Evolutionary conservation across 2,113 vertebrate species (phyloP).

Genomic region (Marcusenius ussheri): DNA sequence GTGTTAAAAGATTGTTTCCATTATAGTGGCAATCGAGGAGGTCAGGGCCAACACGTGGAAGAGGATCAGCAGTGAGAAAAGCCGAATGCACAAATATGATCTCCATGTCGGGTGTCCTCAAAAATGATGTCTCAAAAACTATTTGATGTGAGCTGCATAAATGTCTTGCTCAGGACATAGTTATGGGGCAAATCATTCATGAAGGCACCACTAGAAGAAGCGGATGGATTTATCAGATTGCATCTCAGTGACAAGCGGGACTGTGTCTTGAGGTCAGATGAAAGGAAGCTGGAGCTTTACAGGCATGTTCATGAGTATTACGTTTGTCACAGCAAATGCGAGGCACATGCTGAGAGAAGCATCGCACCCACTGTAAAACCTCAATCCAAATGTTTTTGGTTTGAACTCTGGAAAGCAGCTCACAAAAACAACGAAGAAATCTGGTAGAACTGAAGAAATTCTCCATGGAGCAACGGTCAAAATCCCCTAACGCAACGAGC

Average conservation of each 20-base stretch:
- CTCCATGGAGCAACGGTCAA: background rate
- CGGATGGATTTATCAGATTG: background rate
- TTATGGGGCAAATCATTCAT: background rate
- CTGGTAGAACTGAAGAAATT: background rate
- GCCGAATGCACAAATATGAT: background rate
- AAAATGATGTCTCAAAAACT: background rate
- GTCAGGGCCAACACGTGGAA: background rate
- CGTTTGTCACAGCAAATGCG: background rate
- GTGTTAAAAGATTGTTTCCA: background rate
- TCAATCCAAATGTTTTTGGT: background rate
- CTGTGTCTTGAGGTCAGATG: constrained; percentile 1
- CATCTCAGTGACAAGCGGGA: background rate
- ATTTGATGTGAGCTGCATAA: background rate
- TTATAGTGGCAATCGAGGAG: background rate
- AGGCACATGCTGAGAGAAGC: background rate
- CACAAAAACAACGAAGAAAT: background rate
- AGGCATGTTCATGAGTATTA: background rate
- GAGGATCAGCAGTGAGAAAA: background rate
- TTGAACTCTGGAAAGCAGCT: background rate
- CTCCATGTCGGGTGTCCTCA: background rate
- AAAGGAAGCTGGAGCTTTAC: background rate
- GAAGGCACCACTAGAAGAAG: background rate
- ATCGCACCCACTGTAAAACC: background rate
- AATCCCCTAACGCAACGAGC: background rate
- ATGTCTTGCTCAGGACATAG: background rate